phyloP scores from a whole-genome alignment of 2,888 invertebrate genomes.

The Leucoma salicis region DNA sequence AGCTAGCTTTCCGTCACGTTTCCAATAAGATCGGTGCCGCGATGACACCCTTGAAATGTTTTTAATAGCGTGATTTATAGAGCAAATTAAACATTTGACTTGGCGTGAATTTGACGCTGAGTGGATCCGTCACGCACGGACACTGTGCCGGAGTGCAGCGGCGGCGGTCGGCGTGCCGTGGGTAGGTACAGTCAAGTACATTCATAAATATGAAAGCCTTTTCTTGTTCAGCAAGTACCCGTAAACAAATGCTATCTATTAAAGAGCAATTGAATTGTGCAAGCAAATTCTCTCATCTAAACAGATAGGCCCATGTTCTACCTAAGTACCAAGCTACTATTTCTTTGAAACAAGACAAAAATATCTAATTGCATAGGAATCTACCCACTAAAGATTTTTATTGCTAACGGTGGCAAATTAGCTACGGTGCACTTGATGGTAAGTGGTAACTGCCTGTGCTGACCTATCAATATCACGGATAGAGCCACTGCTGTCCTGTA shows the following conservation, averaged over 20 bases:
- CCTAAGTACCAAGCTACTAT: too few relatives aligned
- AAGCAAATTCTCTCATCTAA: too few relatives aligned
- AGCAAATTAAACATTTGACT: constrained; percentile 83
- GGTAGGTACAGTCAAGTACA: constrained; percentile 27
- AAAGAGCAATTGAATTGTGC: too few relatives aligned
- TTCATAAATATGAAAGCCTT: not conserved
- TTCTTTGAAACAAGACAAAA: too few relatives aligned
- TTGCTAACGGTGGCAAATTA: too few relatives aligned
- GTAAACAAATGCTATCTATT: not conserved
- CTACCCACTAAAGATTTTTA: too few relatives aligned
- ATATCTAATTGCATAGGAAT: too few relatives aligned
- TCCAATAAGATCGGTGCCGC: constrained; percentile 74
- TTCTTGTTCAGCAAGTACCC: not conserved
- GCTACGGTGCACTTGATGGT: too few relatives aligned
- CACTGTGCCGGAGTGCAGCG: constrained; percentile 38
- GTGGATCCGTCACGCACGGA: constrained; percentile 80
- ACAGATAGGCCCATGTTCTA: too few relatives aligned
- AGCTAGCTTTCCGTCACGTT: constrained; percentile 69
- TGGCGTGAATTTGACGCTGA: constrained; percentile 79
- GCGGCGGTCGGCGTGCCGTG: constrained; percentile 28
- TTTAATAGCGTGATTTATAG: constrained; percentile 81
- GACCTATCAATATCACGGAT: too few relatives aligned
- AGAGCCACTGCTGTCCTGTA: too few relatives aligned
- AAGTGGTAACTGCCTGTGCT: too few relatives aligned
- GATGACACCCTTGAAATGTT: constrained; percentile 82